Conservation (phyloP, 1,140 invertebrate species). For the Drosophila guanche region DNA sequence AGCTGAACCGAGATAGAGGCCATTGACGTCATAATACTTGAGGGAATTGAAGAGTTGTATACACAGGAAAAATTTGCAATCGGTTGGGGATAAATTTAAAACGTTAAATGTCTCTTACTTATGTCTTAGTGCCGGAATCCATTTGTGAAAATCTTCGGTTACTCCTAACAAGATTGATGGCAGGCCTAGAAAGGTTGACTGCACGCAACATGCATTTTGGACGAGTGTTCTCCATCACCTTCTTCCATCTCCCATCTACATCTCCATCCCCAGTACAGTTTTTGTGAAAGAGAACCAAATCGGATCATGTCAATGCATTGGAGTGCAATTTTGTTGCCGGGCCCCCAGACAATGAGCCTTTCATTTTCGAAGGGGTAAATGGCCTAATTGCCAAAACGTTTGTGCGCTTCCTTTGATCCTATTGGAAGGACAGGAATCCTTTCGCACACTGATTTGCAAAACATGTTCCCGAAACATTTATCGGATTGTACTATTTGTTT, state of each 20-base stretch:
- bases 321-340: constrained; percentile 42
- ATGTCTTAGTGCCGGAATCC: constrained; percentile 10
- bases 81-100: constrained; percentile 7
- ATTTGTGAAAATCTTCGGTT: constrained; percentile 15
- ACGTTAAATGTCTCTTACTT: constrained; percentile 30
- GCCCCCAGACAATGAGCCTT: constrained; percentile 54
- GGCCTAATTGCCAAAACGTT: constrained; percentile 42
- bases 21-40: constrained; percentile 53
- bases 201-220: constrained; percentile 17
- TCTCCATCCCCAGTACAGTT: too few relatives aligned
- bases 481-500: constrained; percentile 50
- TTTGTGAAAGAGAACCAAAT: constrained; percentile 51
- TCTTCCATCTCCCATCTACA: too few relatives aligned
- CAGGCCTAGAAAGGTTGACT: constrained; percentile 12
- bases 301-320: constrained; percentile 68
- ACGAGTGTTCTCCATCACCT: constrained; percentile 27
- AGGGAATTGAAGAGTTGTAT: constrained; percentile 32
- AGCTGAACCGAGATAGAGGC: constrained; percentile 44
- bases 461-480: constrained; percentile 18
- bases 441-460: constrained; percentile 53
- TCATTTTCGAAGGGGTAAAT: constrained; percentile 66
- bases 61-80: constrained; percentile 15
- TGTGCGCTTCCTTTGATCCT: constrained; percentile 55
- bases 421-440: constrained; percentile 18
- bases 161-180: constrained; percentile 41